phyloP scores from a whole-genome alignment of 1,140 invertebrate genomes.

The Brachionus manjavacas region DNA sequence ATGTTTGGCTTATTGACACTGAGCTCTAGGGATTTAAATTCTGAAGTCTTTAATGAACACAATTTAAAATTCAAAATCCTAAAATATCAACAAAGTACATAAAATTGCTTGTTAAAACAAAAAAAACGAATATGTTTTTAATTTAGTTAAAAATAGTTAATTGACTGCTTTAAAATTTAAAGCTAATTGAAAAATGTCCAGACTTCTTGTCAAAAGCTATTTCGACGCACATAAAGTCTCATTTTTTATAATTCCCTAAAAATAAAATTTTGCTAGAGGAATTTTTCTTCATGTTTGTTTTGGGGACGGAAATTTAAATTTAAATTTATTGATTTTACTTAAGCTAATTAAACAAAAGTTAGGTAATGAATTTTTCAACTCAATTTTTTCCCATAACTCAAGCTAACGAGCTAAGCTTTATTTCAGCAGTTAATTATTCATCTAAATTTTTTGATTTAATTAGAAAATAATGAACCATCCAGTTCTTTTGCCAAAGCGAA shows the following conservation, averaged over 20 bases:
- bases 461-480: slow-evolving; percentile 28
- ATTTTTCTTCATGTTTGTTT: not conserved
- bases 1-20: not conserved
- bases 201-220: not conserved
- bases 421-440: not conserved
- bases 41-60: not conserved
- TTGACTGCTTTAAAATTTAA: not conserved
- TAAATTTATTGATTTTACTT: not conserved
- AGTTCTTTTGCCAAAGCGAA: slow-evolving; percentile 33
- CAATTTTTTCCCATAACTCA: not conserved
- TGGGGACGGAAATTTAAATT: not conserved
- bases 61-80: not conserved
- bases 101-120: not conserved
- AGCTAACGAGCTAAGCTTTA: not conserved
- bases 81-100: not conserved
- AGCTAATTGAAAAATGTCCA: not conserved
- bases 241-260: not conserved
- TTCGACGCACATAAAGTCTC: not conserved
- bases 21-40: not conserved
- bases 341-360: not conserved
- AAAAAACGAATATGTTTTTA: not conserved
- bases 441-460: not conserved
- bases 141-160: not conserved
- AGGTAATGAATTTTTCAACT: not conserved
- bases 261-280: not conserved